phyloP scores from a whole-genome alignment of 2,797 vertebrate genomes.

The Myotis planiceps region DNA sequence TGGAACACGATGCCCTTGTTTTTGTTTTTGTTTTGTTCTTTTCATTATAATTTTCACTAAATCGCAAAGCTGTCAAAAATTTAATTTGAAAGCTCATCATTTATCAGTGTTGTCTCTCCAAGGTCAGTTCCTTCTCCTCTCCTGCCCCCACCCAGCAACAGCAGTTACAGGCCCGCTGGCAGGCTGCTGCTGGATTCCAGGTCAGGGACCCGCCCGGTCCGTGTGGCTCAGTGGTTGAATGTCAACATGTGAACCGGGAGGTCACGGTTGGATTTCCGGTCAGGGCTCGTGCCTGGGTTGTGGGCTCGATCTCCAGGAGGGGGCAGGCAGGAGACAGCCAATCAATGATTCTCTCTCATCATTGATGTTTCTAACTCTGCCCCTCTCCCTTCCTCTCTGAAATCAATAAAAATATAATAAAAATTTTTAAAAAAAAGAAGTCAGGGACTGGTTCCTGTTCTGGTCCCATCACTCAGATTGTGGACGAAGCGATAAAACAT shows the following conservation, averaged over 20 bases:
- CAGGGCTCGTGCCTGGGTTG: too few species aligned
- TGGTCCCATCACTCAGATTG: not conserved
- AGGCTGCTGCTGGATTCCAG: too few species aligned
- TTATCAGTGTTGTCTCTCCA: conserved; percentile 63
- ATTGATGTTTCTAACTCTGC: too few species aligned
- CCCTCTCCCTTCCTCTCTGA: too few species aligned
- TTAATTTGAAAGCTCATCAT: conserved; percentile 74
- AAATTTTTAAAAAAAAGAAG: not conserved
- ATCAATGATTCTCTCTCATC: too few species aligned
- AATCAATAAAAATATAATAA: too few species aligned
- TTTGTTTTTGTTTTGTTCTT: not conserved
- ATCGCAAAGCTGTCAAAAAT: conserved; percentile 70
- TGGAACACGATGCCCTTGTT: conserved; percentile 49
- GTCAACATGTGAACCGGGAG: too few species aligned
- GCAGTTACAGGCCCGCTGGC: not conserved
- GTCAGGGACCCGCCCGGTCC: too few species aligned
- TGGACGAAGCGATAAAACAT: not conserved
- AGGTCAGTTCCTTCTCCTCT: conserved; percentile 30
- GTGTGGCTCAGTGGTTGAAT: too few species aligned
- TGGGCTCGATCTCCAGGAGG: too few species aligned
- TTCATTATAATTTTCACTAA: conserved; percentile 70
- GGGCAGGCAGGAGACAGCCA: too few species aligned
- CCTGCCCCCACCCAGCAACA: not conserved
- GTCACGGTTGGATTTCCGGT: too few species aligned
- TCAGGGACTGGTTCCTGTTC: not conserved